These are phyloP conservation scores for Pandion haliaetus DNA, from an alignment of 2,113 vertebrate genomes.

Conservation along the genomic window DNA sequence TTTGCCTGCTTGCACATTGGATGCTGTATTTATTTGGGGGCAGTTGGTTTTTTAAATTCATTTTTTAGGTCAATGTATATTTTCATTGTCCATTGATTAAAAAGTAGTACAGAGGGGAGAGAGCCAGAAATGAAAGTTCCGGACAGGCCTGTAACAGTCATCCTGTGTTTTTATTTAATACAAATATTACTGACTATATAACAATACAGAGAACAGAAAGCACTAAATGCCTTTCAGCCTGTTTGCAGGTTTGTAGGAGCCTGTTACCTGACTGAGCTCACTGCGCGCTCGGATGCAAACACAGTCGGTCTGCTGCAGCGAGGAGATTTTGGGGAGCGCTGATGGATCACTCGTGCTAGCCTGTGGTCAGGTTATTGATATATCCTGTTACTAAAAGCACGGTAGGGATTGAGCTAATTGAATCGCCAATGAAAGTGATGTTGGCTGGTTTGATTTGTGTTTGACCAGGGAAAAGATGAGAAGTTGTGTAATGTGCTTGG, in stretches of 20 bases:
- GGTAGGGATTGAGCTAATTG: neutral
- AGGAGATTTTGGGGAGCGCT: accelerated
- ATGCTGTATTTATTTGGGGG: neutral
- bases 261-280: neutral
- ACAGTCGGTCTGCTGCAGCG: accelerated
- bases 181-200: neutral
- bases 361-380: neutral
- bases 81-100: neutral
- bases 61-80: neutral
- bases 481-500: neutral
- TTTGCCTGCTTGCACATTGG: neutral
- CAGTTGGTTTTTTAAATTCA: neutral
- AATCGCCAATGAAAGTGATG: neutral
- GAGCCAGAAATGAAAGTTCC: neutral
- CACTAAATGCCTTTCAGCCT: neutral
- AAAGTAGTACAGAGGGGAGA: neutral
- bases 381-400: accelerated
- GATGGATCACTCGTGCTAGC: accelerated
- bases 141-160: neutral
- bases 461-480: neutral
- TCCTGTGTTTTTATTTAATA: neutral
- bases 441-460: neutral
- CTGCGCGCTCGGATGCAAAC: neutral
- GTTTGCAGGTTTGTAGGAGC: neutral
- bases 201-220: neutral